Percentiles rank a stretch among this genome's conserved stretches.
Conservation (phyloP, 2,888 invertebrate species). For the Sphinx pinastri region DNA sequence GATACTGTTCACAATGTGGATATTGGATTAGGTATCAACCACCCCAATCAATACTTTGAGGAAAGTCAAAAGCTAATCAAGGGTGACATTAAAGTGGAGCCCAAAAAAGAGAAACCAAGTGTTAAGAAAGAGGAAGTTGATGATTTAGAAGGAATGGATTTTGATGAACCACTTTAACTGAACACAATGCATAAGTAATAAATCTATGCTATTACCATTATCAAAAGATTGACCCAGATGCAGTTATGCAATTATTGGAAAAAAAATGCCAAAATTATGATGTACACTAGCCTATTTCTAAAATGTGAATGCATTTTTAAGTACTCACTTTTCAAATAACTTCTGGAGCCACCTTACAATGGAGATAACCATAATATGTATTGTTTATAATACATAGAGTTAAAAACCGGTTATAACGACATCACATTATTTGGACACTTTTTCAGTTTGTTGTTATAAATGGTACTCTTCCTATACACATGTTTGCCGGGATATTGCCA, state of each 20-base stretch:
- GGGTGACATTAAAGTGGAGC: conserved; percentile 65
- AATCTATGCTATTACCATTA: too few relatives aligned
- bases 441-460: too few relatives aligned
- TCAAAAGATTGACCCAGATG: neutral
- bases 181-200: neutral
- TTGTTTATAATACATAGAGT: too few relatives aligned
- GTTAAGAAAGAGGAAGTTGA: conserved; percentile 58
- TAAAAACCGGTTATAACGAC: too few relatives aligned
- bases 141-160: conserved; percentile 67
- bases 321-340: too few relatives aligned
- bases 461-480: too few relatives aligned
- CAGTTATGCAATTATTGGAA: neutral
- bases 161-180: conserved; percentile 58
- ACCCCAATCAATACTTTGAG: conserved; percentile 96
- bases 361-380: too few relatives aligned
- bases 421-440: too few relatives aligned
- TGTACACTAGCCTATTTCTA: too few relatives aligned
- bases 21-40: conserved; percentile 88
- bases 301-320: too few relatives aligned
- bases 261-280: neutral
- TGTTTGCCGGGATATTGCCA: too few relatives aligned
- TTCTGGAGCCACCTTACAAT: too few relatives aligned
- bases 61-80: conserved; percentile 87
- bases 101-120: conserved; percentile 52
- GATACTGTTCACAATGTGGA: conserved; percentile 87